Percentiles rank a stretch among this genome's conserved stretches.
These are phyloP conservation scores for Myrmecophaga tridactyla DNA, from an alignment of 2,113 vertebrate species.

Conservation along the genomic window DNA sequence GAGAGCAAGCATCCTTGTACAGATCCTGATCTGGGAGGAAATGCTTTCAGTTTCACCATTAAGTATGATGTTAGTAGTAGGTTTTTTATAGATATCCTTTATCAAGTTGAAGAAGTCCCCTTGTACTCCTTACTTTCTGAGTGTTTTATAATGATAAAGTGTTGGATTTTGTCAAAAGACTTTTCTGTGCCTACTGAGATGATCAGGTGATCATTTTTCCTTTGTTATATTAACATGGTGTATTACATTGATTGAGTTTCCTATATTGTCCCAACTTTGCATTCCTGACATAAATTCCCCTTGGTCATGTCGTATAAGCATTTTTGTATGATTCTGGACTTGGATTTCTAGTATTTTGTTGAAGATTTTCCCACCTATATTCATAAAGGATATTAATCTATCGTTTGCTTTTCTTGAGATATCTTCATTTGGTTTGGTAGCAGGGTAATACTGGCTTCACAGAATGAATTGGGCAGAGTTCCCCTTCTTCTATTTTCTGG, in stretches of 20 bases:
- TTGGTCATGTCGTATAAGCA: not conserved
- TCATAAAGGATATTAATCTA: not conserved
- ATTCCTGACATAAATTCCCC: not conserved
- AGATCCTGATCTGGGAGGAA: not conserved
- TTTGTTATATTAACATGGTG: not conserved
- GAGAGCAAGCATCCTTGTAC: not conserved
- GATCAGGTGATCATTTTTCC: not conserved
- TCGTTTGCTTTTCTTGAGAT: not conserved
- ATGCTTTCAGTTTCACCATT: not conserved
- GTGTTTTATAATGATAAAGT: not conserved
- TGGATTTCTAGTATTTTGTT: not conserved
- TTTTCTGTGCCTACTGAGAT: slow-evolving; percentile 9
- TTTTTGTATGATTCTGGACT: not conserved
- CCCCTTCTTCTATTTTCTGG: not conserved
- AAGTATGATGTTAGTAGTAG: not conserved
- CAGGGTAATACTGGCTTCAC: not conserved
- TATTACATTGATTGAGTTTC: not conserved
- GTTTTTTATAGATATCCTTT: not conserved
- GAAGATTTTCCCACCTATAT: not conserved
- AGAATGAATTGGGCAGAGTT: not conserved
- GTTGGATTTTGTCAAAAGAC: not conserved
- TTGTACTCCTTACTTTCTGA: not conserved
- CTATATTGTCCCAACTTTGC: not conserved
- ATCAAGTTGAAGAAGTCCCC: not conserved
- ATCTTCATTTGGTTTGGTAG: not conserved